These are phyloP conservation scores for Hepsetus odoe DNA, from an alignment of 2,113 vertebrate genomes.

Conservation along the genomic window DNA sequence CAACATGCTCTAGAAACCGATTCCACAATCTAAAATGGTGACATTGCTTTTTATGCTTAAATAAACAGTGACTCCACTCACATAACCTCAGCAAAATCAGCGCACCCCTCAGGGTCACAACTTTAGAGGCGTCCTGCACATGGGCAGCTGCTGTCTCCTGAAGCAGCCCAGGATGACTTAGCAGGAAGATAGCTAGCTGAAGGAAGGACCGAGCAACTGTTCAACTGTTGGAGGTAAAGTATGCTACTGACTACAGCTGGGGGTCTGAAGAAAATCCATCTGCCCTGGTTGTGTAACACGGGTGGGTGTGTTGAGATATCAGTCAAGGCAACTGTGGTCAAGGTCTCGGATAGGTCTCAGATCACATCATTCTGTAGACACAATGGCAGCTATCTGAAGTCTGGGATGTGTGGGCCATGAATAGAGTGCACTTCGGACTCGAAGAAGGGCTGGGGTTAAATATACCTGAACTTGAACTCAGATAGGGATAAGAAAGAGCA, in stretches of 20 bases:
- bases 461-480: background rate
- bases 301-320: conserved; percentile 6
- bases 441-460: background rate
- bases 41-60: conserved; percentile 9
- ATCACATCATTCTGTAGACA: background rate
- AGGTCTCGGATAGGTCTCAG: conserved; percentile 10
- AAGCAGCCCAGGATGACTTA: conserved; percentile 3
- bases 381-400: background rate
- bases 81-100: conserved; percentile 13
- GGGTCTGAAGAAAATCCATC: background rate
- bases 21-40: conserved; percentile 1
- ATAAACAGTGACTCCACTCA: conserved; percentile 12
- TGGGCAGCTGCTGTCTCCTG: background rate
- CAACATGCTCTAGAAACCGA: conserved; percentile 25
- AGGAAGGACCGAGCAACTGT: background rate
- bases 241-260: background rate
- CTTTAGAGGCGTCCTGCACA: background rate
- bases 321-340: conserved; percentile 24
- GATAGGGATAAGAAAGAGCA: background rate
- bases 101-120: conserved; percentile 9
- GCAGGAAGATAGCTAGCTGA: background rate
- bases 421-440: background rate
- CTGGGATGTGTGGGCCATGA: background rate
- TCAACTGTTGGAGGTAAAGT: background rate
- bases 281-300: background rate